phyloP scores from a whole-genome alignment of 53 echinoderm and acorn worm genomes.

The Holothuria scabra region DNA sequence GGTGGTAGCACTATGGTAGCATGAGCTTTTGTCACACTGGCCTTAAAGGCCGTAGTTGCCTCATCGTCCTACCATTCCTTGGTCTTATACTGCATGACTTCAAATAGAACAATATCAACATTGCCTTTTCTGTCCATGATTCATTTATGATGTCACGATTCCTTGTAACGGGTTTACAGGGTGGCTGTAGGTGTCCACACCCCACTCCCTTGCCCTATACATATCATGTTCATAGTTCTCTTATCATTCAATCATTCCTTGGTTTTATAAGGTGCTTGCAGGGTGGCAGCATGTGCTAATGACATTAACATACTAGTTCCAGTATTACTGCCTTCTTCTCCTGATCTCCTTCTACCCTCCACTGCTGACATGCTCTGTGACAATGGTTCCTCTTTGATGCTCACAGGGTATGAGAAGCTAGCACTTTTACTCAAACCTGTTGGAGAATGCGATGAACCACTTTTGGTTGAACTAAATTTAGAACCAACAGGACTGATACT shows the following conservation, averaged over 20 bases:
- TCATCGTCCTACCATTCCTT: no score
- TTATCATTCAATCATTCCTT: constrained; percentile 24
- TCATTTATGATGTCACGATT: no score
- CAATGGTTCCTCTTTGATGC: constrained; percentile 20
- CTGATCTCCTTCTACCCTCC: constrained; percentile 34
- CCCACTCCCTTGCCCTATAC: no score
- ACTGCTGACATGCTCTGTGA: constrained; percentile 38
- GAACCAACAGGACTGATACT: constrained; percentile 1
- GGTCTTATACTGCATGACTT: no score
- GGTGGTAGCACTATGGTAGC: no score
- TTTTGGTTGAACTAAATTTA: constrained; percentile 5
- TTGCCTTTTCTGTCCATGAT: no score
- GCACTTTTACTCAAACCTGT: constrained; percentile 12
- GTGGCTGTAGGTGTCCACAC: no score
- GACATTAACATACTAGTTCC: constrained; percentile 94
- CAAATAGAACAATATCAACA: no score
- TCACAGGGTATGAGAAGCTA: constrained; percentile 4
- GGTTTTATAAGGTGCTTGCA: constrained; percentile 83
- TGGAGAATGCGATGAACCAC: not conserved
- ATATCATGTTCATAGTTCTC: no score
- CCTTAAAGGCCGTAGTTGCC: no score
- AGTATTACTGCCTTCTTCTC: constrained; percentile 27
- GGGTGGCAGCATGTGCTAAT: constrained; percentile 91
- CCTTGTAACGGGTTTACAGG: no score
- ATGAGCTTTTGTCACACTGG: no score